Evolutionary conservation across 1,140 invertebrate genomes (phyloP).

Genomic region (Acromyrmex heyeri): DNA sequence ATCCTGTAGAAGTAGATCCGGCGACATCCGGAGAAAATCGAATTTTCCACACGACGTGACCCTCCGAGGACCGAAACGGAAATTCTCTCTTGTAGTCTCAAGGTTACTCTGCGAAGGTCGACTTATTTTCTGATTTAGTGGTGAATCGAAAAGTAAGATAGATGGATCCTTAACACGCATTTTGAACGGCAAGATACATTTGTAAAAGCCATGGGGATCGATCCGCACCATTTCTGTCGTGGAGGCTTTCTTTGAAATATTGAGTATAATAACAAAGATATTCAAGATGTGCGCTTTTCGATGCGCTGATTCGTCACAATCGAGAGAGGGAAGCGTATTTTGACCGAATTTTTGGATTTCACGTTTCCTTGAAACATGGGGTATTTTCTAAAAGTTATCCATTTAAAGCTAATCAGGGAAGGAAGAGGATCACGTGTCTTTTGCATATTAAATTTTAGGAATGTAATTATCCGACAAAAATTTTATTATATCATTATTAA

Average conservation of each 20-base stretch:
- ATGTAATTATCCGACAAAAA: neutral
- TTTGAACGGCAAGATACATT: constrained; percentile 2
- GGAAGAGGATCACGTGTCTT: neutral
- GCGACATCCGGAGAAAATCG: constrained; percentile 2
- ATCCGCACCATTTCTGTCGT: neutral
- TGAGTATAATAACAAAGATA: neutral
- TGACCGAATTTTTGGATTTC: neutral
- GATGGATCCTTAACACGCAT: constrained; percentile 8
- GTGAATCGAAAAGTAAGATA: neutral
- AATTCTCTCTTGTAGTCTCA: neutral
- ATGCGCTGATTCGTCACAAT: neutral
- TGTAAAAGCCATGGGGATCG: constrained; percentile 28
- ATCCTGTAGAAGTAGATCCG: neutral
- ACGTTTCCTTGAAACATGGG: neutral
- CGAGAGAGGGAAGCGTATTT: neutral
- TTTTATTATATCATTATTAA: neutral
- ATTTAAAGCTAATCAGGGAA: neutral
- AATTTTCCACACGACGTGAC: constrained; percentile 19
- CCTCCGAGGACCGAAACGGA: neutral
- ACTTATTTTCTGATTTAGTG: constrained; percentile 6
- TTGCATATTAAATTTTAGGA: neutral
- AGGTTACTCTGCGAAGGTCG: neutral
- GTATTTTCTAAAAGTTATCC: neutral
- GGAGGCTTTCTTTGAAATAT: neutral
- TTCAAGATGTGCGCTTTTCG: neutral